phyloP scores from a whole-genome alignment of 64 coral and sea anemone genomes.

The Stichodactyla helianthus region DNA sequence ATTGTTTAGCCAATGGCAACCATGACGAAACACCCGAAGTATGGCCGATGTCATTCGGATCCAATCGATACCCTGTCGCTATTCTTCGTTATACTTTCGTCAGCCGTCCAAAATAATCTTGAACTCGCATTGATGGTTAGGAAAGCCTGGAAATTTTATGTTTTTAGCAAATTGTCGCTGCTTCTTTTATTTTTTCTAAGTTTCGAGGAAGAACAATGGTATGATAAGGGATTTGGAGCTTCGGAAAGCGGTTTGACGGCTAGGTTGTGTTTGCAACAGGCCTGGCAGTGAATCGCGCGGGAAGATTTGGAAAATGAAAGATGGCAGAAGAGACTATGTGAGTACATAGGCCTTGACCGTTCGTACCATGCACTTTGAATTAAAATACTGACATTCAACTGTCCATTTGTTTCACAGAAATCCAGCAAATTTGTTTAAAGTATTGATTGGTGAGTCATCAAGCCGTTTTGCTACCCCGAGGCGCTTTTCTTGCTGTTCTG shows the following conservation, averaged over 20 bases:
- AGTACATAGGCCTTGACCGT: background rate
- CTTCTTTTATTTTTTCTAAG: background rate
- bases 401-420: background rate
- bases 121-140: too few relatives aligned
- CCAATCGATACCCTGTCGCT: background rate
- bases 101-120: background rate
- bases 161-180: too few relatives aligned
- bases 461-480: background rate
- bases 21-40: constrained; percentile 82
- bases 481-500: background rate
- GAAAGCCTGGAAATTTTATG: background rate
- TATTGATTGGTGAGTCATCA: constrained; percentile 22
- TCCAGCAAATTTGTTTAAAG: constrained; percentile 1
- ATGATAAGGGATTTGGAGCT: background rate
- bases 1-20: constrained; percentile 99
- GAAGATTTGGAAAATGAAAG: constrained; percentile 7
- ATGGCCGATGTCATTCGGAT: constrained; percentile 45
- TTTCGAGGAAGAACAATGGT: background rate
- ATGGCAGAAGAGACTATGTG: constrained; percentile 9
- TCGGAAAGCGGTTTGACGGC: background rate
- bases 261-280: background rate
- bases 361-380: too few relatives aligned
- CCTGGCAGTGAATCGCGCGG: background rate
- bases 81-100: background rate
- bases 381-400: background rate